Percentiles rank a stretch among this genome's conserved stretches.
Evolutionary conservation across 2,888 invertebrate genomes (phyloP).

Genomic region (Platerodrilus igneus): DNA sequence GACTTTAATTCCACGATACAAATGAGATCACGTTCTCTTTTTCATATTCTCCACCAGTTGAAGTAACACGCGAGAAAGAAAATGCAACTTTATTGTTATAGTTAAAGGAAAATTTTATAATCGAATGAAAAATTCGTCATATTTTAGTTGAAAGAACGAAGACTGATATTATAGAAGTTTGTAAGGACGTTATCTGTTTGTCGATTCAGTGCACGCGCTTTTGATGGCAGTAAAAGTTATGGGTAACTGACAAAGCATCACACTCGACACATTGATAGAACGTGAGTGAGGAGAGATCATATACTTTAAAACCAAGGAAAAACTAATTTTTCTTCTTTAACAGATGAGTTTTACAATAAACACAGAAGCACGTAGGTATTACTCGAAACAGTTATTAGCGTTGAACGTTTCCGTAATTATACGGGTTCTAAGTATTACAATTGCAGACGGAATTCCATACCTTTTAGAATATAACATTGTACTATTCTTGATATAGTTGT

Average conservation of each 20-base stretch:
- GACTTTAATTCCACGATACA: conserved; percentile 26
- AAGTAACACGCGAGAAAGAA: too few relatives aligned
- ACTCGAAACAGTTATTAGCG: too few relatives aligned
- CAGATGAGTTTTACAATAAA: neutral
- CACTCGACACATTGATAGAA: conserved; percentile 37
- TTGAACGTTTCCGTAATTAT: too few relatives aligned
- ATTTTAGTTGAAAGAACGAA: too few relatives aligned
- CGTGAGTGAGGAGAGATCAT: conserved; percentile 34
- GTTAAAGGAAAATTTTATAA: too few relatives aligned
- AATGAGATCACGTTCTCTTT: conserved; percentile 27
- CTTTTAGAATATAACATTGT: too few relatives aligned
- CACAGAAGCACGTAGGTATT: neutral
- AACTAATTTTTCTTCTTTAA: too few relatives aligned
- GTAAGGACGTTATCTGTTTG: conserved; percentile 35
- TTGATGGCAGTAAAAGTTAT: conserved; percentile 39
- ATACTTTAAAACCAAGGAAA: conserved; percentile 15
- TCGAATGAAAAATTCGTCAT: too few relatives aligned
- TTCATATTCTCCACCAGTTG: conserved; percentile 21
- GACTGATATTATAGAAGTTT: conserved; percentile 33
- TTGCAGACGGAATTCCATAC: too few relatives aligned
- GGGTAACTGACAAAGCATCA: conserved; percentile 37
- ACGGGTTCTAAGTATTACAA: too few relatives aligned
- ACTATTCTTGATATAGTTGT: too few relatives aligned
- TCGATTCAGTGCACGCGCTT: conserved; percentile 38
- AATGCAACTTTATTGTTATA: too few relatives aligned